Evolutionary conservation across 2,113 vertebrate species (phyloP).

Genomic region (Hyperoodon ampullatus): DNA sequence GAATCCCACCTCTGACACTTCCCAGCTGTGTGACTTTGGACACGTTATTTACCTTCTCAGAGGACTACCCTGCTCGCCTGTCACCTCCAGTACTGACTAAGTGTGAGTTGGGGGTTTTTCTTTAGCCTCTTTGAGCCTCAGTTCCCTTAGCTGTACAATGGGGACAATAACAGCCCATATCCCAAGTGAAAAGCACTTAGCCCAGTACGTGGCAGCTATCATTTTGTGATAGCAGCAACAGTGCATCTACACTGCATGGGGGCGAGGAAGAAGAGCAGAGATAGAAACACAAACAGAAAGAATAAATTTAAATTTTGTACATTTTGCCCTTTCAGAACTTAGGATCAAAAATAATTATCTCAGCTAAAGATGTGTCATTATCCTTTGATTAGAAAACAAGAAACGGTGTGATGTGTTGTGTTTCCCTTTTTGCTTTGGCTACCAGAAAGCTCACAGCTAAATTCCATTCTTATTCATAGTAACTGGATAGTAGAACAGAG

Average conservation of each 20-base stretch:
- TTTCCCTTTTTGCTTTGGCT: slow-evolving; percentile 10
- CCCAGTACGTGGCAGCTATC: no score
- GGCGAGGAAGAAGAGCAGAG: not conserved
- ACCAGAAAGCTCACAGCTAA: not conserved
- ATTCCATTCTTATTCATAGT: not conserved
- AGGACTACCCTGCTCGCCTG: not conserved
- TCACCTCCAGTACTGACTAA: not conserved
- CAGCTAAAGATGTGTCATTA: not conserved
- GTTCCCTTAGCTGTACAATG: not conserved
- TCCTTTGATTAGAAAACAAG: slow-evolving; percentile 17
- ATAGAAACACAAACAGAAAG: not conserved
- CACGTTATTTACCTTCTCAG: not conserved
- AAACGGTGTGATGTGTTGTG: not conserved
- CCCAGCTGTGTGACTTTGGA: not conserved
- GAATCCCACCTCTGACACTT: not conserved
- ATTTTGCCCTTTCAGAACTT: not conserved
- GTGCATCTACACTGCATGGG: no score
- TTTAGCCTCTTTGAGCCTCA: not conserved
- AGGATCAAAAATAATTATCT: not conserved
- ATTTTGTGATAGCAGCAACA: not conserved
- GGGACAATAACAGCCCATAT: no score
- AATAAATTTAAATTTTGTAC: not conserved
- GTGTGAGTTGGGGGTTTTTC: no score
- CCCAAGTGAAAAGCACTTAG: not conserved
- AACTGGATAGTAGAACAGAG: not conserved